These are phyloP conservation scores for Xestia sexstrigata DNA, from an alignment of 2,888 invertebrate species.

Conservation along the genomic window DNA sequence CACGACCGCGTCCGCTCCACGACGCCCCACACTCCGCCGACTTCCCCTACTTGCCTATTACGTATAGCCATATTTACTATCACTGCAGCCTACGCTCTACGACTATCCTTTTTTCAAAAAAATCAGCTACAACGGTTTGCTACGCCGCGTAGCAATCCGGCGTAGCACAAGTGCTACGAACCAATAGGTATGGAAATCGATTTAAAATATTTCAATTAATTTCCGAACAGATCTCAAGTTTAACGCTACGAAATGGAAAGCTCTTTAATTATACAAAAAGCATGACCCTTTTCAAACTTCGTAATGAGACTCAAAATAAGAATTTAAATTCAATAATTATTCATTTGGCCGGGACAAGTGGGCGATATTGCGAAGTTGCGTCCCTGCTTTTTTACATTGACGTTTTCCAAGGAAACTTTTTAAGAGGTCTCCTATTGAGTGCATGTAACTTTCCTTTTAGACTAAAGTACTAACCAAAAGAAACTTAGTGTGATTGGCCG, in stretches of 20 bases:
- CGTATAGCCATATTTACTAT: conserved; percentile 62
- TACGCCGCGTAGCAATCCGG: conserved; percentile 40
- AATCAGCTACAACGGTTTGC: conserved; percentile 5
- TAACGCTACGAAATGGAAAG: conserved; percentile 71
- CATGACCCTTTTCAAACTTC: conserved; percentile 78
- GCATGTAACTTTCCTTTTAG: conserved; percentile 85
- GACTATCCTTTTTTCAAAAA: conserved; percentile 19
- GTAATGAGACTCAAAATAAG: conserved; percentile 80
- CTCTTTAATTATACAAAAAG: conserved; percentile 80
- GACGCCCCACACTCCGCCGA: conserved; percentile 52
- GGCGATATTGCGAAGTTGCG: conserved; percentile 82
- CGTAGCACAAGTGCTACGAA: conserved; percentile 45
- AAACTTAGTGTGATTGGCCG: conserved; percentile 77
- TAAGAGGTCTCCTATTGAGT: conserved; percentile 80
- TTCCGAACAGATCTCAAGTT: conserved; percentile 66
- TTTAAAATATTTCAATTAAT: conserved; percentile 68
- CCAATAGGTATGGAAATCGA: conserved; percentile 61
- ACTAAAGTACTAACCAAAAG: conserved; percentile 72
- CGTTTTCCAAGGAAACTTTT: conserved; percentile 77
- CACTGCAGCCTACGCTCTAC: conserved; percentile 26
- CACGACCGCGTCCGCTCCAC: conserved; percentile 74
- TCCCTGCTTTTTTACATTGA: conserved; percentile 75
- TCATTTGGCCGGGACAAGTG: conserved; percentile 79
- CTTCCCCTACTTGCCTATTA: conserved; percentile 69
- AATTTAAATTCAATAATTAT: conserved; percentile 82